phyloP scores from a whole-genome alignment of 2,797 vertebrate species.

The Hippocampus kuda region DNA sequence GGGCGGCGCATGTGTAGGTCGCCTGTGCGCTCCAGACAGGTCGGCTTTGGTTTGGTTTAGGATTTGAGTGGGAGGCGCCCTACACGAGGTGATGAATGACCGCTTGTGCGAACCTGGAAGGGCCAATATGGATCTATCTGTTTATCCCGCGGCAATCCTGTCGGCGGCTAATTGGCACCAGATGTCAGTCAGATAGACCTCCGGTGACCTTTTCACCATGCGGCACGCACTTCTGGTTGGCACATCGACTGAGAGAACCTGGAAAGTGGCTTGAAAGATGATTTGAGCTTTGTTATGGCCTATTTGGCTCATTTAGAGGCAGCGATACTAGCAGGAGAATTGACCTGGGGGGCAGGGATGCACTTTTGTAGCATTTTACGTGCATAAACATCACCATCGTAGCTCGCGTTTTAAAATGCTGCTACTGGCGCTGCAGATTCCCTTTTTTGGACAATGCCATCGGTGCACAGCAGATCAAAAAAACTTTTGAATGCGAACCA shows the following conservation, averaged over 20 bases:
- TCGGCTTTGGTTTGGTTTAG: conserved; percentile 49
- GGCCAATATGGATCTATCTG: conserved; percentile 56
- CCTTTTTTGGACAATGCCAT: too few relatives aligned
- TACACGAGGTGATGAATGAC: conserved; percentile 53
- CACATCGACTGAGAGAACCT: background rate
- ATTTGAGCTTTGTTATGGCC: too few relatives aligned
- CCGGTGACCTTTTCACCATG: conserved; percentile 28
- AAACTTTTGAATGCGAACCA: too few relatives aligned
- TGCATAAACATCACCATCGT: too few relatives aligned
- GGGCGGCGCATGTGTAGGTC: conserved; percentile 27
- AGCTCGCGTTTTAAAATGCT: too few relatives aligned
- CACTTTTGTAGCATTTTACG: too few relatives aligned
- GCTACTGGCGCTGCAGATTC: too few relatives aligned
- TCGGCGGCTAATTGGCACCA: conserved; percentile 65
- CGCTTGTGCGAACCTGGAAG: conserved; percentile 59
- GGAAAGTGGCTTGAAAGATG: too few relatives aligned
- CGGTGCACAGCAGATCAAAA: too few relatives aligned
- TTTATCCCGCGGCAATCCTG: conserved; percentile 47
- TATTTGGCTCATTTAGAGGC: too few relatives aligned
- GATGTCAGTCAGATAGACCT: conserved; percentile 55
- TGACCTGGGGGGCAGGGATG: too few relatives aligned
- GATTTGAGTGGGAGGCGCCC: conserved; percentile 50
- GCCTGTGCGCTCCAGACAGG: conserved; percentile 41
- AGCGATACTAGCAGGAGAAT: too few relatives aligned
- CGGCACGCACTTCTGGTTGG: background rate